A percentile compares a stretch with the other conserved stretches of the same genome.
Evolutionary conservation across 2,888 invertebrate genomes (phyloP).

Genomic region (Salpingus planirostris): DNA sequence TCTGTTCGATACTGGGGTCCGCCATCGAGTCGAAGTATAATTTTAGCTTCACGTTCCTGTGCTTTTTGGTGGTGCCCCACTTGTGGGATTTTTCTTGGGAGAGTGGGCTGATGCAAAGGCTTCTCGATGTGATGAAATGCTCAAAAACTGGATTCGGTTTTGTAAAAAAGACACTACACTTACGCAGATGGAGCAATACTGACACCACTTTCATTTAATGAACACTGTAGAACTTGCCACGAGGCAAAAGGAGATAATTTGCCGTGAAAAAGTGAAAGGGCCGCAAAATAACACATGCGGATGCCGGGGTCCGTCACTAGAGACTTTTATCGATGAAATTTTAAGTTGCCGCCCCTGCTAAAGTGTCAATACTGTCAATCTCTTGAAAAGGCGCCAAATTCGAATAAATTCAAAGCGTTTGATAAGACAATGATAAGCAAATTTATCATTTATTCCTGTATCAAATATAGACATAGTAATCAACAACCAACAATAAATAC

Average conservation of each 20-base stretch:
- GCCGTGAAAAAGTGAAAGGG: constrained; percentile 11
- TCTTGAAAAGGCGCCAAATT: no score
- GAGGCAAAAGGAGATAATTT: constrained; percentile 2
- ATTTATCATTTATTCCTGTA: no score
- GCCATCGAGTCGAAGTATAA: constrained; percentile 54
- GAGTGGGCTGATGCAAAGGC: constrained; percentile 9
- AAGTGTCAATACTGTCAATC: no score
- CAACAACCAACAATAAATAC: no score
- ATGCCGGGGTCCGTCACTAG: no score
- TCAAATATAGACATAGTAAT: no score
- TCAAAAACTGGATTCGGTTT: neutral
- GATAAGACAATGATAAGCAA: no score
- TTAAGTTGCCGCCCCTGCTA: no score
- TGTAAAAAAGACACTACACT: neutral
- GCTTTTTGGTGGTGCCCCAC: constrained; percentile 70
- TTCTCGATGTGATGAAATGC: constrained; percentile 11
- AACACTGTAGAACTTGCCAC: constrained; percentile 8
- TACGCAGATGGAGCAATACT: neutral
- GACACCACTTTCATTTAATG: constrained; percentile 9
- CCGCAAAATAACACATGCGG: neutral
- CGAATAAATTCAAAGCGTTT: no score
- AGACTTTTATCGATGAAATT: no score
- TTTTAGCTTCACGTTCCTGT: constrained; percentile 60
- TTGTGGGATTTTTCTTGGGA: constrained; percentile 15
- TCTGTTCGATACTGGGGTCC: constrained; percentile 69